Evolutionary conservation across 2,113 vertebrate species (phyloP).

Genomic region (Tachycineta bicolor): DNA sequence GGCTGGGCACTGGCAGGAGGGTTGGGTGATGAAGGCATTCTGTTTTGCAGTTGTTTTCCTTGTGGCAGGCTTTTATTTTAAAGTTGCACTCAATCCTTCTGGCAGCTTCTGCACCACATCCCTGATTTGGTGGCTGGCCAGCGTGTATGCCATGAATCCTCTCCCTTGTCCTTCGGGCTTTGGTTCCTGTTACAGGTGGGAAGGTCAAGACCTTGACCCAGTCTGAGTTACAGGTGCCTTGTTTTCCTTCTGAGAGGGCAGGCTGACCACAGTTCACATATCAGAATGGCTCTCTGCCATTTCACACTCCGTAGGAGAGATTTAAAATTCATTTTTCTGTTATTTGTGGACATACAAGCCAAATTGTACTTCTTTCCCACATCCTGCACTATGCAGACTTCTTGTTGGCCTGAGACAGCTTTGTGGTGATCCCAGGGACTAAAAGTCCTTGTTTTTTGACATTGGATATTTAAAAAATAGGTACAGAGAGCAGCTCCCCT

Average conservation of each 20-base stretch:
- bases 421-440: not conserved
- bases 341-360: not conserved
- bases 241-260: not conserved
- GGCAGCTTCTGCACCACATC: not conserved
- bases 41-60: not conserved
- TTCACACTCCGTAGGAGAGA: not conserved
- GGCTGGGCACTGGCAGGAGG: not conserved
- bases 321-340: not conserved
- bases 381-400: not conserved
- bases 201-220: not conserved
- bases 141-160: rapidly evolving
- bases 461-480: not conserved
- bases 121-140: not conserved
- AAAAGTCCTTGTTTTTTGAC: not conserved
- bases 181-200: not conserved
- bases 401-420: not conserved
- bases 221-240: rapidly evolving
- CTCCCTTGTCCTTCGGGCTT: rapidly evolving
- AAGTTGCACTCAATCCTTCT: not conserved
- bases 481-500: not conserved
- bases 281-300: not conserved
- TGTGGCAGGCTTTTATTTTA: not conserved
- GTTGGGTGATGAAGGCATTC: not conserved
- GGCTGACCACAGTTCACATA: not conserved
- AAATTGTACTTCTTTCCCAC: not conserved